Percentiles rank a stretch among this genome's conserved stretches.
Conservation (phyloP, 2,888 invertebrate species). For the Lapara coniferarum region DNA sequence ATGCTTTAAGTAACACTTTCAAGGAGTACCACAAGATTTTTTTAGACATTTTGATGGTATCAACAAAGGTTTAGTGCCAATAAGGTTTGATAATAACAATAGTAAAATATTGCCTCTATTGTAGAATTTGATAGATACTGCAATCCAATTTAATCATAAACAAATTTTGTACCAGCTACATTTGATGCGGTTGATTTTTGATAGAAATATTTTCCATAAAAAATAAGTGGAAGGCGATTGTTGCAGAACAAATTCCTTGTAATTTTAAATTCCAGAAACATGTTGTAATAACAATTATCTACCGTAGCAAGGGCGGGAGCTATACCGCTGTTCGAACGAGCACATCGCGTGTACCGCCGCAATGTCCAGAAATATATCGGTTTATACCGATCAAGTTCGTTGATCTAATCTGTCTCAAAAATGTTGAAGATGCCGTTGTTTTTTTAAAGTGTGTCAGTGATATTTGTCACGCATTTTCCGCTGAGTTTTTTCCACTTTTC, state of each 20-base stretch:
- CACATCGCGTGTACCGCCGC: slow-evolving; percentile 63
- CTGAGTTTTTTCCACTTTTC: background rate
- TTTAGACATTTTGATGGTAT: too few relatives aligned
- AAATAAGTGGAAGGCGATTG: background rate
- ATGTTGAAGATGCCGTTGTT: slow-evolving; percentile 37
- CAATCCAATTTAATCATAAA: background rate
- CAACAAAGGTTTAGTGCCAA: too few relatives aligned
- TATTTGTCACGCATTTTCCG: slow-evolving; percentile 23
- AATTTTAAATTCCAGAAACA: slow-evolving; percentile 36
- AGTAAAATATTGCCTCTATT: too few relatives aligned
- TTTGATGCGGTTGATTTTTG: background rate
- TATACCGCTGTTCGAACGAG: slow-evolving; percentile 58
- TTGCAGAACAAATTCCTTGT: slow-evolving; percentile 5
- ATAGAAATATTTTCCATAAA: background rate
- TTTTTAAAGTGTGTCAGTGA: slow-evolving; percentile 47
- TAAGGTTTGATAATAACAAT: too few relatives aligned
- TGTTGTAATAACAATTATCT: slow-evolving; percentile 48
- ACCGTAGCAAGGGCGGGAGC: slow-evolving; percentile 66
- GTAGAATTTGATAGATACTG: background rate
- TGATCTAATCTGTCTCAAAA: slow-evolving; percentile 50
- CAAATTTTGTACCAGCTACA: background rate
- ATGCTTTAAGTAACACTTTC: too few relatives aligned
- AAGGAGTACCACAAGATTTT: too few relatives aligned
- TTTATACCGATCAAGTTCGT: slow-evolving; percentile 51
- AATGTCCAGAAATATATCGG: slow-evolving; percentile 51